Evolutionary conservation across 2,113 vertebrate species (phyloP).

Genomic region (Saimiri boliviensis): DNA sequence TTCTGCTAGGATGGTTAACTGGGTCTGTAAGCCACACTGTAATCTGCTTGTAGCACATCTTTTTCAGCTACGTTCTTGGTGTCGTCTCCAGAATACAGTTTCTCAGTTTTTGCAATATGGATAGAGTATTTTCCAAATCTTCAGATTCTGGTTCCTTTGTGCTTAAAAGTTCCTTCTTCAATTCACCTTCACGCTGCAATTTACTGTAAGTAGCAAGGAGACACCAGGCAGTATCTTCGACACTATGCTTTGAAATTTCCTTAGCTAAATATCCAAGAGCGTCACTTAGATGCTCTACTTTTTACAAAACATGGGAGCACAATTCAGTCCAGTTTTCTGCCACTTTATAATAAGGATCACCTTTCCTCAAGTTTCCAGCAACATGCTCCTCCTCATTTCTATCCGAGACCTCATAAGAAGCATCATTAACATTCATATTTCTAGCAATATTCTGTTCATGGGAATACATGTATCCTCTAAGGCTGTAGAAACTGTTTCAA

Average conservation of each 20-base stretch:
- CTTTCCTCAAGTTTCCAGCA: neutral
- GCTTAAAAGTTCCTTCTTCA: neutral
- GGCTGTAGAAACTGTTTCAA: neutral
- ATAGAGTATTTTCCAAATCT: neutral
- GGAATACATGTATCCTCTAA: neutral
- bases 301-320: neutral
- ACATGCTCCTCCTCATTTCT: neutral
- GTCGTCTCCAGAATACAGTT: neutral
- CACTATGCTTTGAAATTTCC: neutral
- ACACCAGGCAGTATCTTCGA: neutral
- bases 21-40: neutral
- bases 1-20: neutral
- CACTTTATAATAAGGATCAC: neutral
- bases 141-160: neutral
- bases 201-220: neutral
- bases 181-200: neutral
- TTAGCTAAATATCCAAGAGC: neutral
- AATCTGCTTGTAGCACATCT: neutral
- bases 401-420: neutral
- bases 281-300: neutral
- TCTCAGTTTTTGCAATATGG: neutral
- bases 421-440: neutral
- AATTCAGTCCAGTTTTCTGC: neutral
- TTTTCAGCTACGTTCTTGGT: neutral
- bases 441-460: neutral